Evolutionary conservation across 1,140 invertebrate genomes (phyloP), one percentile per base, ranked within the genome.

Genomic region (Rhizoglyphus robini): DNA sequence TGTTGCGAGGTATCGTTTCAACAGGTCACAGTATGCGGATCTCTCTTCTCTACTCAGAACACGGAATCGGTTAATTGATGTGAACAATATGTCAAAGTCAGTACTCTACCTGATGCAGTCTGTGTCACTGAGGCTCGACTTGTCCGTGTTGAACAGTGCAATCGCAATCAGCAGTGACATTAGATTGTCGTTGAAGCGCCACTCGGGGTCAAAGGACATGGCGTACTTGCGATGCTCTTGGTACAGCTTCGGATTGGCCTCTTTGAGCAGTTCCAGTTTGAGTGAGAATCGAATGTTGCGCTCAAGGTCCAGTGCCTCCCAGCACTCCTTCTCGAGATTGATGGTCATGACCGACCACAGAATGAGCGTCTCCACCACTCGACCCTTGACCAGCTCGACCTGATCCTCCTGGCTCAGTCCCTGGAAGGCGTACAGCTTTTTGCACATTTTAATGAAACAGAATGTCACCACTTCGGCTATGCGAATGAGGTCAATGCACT

Each of bases 371-470:
- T 95, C 88, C 60, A 88, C 90, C 67, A 88, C 90, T 0, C 85
- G 84, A 5, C 88, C 88, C 77, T 96, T 94, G 0, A 94, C 74
- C 15, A 94, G 76, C 20, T 88, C 87, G 47, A 94, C 83, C 77
- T 93, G 90, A 77, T 92, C 88, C 70, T 89, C 87, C 72, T 90
- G 87, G 71, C 88, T 91, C 83, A 92, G 86, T 72, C 85, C 88
- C 74, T 87, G 88, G 74, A 91, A 94, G 25, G 84, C 86, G 69
- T 82, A 85, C 38, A 93, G 88, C 74, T 88, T 88, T 72, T 92
- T 93, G 0, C 88, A 86, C 86, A 93, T 91, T 75, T 90, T 90
- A 69, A 94, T 93, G 25, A 95, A 77, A 36, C 90, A 79, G 63
- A 89, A 78, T 68, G 94, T 93, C 2, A 89, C 89, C 65, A 91